Percentiles rank a stretch among this genome's conserved stretches.
Conservation (phyloP, 1,140 invertebrate species). For the Streblospio benedicti region DNA sequence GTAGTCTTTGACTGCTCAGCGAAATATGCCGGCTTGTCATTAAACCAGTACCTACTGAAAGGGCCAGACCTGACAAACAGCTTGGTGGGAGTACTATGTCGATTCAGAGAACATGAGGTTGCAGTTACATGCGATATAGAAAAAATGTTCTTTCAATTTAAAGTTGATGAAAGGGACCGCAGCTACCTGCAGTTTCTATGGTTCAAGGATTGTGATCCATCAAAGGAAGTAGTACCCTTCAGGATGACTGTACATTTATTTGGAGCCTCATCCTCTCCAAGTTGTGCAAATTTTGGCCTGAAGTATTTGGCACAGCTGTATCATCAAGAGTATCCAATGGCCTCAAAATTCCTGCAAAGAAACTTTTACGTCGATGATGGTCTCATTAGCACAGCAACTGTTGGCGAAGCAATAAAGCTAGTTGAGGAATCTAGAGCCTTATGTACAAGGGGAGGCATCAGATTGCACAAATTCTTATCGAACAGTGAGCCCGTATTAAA, state of each 20-base stretch:
- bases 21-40: conserved; percentile 22
- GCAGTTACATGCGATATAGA: conserved; percentile 22
- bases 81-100: conserved; percentile 23
- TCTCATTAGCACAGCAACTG: not conserved
- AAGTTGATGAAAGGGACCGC: conserved; percentile 13
- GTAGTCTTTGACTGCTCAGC: conserved; percentile 25
- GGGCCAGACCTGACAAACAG: conserved; percentile 41
- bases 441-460: not conserved
- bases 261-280: conserved; percentile 16
- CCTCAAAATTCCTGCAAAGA: not conserved
- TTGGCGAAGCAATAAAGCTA: not conserved
- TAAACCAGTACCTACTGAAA: conserved; percentile 25
- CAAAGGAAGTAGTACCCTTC: no score
- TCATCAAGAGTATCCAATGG: not conserved
- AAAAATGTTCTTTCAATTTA: conserved; percentile 23
- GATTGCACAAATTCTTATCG: not conserved
- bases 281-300: conserved; percentile 17
- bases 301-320: not conserved
- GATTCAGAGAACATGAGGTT: conserved; percentile 23
- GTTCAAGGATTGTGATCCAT: conserved; percentile 15
- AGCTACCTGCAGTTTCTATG: conserved; percentile 20
- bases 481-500: not conserved
- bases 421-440: not conserved
- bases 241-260: conserved; percentile 15
- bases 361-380: conserved; percentile 6